Evolutionary conservation across 2,888 invertebrate species (phyloP).

Genomic region (Achlya flavicornis): DNA sequence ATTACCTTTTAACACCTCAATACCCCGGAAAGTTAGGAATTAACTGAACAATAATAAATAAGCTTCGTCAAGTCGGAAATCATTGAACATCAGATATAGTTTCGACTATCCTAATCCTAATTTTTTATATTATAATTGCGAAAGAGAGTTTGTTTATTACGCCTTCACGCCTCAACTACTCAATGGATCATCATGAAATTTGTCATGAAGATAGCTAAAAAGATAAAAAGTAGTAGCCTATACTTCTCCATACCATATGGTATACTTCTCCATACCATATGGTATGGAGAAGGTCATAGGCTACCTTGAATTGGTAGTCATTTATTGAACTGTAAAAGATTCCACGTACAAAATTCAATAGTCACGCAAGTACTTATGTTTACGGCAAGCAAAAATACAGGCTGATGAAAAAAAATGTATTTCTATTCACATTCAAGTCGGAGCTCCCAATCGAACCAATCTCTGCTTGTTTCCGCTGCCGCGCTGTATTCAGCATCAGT

Average conservation of each 20-base stretch:
- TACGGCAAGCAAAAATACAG: neutral
- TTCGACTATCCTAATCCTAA: too few species aligned
- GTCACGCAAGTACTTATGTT: neutral
- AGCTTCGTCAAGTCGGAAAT: constrained; percentile 12
- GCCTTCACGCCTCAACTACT: too few species aligned
- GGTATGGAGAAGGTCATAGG: too few species aligned
- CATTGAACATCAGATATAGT: neutral
- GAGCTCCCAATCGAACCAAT: constrained; percentile 1
- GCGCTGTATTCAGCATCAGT: neutral
- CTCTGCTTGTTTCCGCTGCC: neutral
- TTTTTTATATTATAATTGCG: too few species aligned
- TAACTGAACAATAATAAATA: constrained; percentile 9
- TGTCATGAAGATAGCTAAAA: too few species aligned
- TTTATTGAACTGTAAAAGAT: neutral
- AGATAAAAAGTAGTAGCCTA: too few species aligned
- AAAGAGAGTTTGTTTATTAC: too few species aligned
- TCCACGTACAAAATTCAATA: neutral
- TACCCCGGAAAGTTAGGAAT: neutral
- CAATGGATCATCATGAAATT: too few species aligned
- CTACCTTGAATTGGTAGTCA: too few species aligned
- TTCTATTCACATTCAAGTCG: neutral
- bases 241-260: too few species aligned
- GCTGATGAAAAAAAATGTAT: neutral
- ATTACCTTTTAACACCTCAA: neutral
- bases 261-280: too few species aligned